Evolutionary conservation across 1,140 invertebrate genomes (phyloP).

Genomic region (Chelonus insularis): DNA sequence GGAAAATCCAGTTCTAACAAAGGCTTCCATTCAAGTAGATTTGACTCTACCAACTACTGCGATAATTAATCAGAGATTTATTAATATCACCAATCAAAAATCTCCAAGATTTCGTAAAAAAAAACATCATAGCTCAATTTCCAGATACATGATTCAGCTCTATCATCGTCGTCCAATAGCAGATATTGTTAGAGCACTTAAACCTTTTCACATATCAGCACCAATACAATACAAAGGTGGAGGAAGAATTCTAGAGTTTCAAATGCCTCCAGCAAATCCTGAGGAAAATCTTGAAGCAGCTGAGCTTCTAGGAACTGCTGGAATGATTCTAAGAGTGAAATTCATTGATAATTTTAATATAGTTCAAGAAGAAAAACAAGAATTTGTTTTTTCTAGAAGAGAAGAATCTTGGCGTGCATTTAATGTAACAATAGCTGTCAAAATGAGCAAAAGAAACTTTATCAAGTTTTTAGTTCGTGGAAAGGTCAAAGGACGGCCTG

Average conservation of each 20-base stretch:
- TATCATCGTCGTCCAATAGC: conserved; percentile 48
- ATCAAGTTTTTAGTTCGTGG: conserved; percentile 43
- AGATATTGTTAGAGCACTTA: conserved; percentile 49
- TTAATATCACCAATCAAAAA: conserved; percentile 34
- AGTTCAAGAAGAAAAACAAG: conserved; percentile 24
- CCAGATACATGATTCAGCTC: conserved; percentile 51
- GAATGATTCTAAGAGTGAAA: conserved; percentile 48
- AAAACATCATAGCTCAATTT: conserved; percentile 38
- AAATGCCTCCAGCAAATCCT: conserved; percentile 37
- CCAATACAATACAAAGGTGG: conserved; percentile 33
- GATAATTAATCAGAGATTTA: conserved; percentile 29
- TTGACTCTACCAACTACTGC: conserved; percentile 43
- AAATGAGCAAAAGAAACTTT: conserved; percentile 29
- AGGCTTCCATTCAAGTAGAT: conserved; percentile 45
- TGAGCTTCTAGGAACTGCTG: conserved; percentile 45
- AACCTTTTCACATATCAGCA: conserved; percentile 44
- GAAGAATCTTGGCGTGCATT: conserved; percentile 56
- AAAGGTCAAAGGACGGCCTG: conserved; percentile 33
- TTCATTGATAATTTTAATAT: conserved; percentile 31
- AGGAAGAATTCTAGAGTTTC: conserved; percentile 45
- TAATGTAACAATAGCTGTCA: conserved; percentile 46
- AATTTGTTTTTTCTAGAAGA: conserved; percentile 36
- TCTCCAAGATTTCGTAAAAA: conserved; percentile 23
- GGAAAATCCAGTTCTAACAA: neutral
- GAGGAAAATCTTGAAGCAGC: conserved; percentile 47